Conservation (phyloP, 37 sponge, comb jelly and placozoan species). For the Oscarella lobularis region DNA sequence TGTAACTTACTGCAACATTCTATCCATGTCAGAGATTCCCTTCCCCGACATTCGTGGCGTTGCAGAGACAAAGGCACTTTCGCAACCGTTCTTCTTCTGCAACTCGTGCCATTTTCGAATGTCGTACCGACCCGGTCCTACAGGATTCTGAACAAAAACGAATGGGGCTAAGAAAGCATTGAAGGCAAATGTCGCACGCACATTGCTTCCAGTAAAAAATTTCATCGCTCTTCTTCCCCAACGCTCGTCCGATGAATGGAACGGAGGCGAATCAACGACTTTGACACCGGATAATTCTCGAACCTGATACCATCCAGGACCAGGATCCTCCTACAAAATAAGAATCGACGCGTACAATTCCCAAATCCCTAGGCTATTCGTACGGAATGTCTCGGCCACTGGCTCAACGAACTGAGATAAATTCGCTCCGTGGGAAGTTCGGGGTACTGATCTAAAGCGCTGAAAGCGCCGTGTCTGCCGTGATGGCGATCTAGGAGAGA, state of each 20-base stretch:
- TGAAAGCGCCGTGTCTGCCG: constrained; percentile 54
- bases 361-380: not conserved
- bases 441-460: constrained; percentile 49
- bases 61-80: constrained; percentile 46
- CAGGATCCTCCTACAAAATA: constrained; percentile 42
- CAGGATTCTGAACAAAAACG: constrained; percentile 29
- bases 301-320: constrained; percentile 47
- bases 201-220: constrained; percentile 19
- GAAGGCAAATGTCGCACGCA: not conserved
- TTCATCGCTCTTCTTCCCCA: constrained; percentile 12
- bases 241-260: constrained; percentile 27
- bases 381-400: constrained; percentile 74
- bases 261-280: constrained; percentile 28
- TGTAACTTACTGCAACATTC: constrained; percentile 25
- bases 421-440: constrained; percentile 76
- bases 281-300: not conserved
- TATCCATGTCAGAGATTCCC: constrained; percentile 48
- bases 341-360: not conserved
- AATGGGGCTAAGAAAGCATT: not conserved
- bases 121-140: constrained; percentile 72
- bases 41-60: constrained; percentile 44
- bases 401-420: constrained; percentile 77
- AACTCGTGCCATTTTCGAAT: constrained; percentile 34
- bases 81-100: constrained; percentile 39
- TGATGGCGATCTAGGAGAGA: constrained; percentile 32